These are phyloP conservation scores for Clostera curtula DNA, from an alignment of 2,888 invertebrate species.

Conservation along the genomic window DNA sequence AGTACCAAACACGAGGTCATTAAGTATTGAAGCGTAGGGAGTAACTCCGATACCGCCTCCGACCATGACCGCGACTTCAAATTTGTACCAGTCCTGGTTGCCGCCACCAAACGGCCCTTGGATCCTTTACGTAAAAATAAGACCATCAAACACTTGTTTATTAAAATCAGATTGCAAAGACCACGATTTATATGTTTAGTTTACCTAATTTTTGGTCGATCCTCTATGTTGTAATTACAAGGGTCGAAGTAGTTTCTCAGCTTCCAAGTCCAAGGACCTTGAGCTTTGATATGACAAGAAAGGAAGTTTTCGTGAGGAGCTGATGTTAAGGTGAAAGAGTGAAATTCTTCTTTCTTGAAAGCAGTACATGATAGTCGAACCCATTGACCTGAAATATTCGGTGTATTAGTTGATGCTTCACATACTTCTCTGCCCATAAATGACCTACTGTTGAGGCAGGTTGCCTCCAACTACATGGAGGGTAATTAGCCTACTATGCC, in stretches of 20 bases:
- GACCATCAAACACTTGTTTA: background rate
- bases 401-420: background rate
- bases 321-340: conserved; percentile 96
- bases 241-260: conserved; percentile 95
- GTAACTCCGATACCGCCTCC: conserved; percentile 98
- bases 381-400: conserved; percentile 83
- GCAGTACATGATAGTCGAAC: conserved; percentile 93
- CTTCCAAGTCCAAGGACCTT: conserved; percentile 98
- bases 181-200: conserved; percentile 8
- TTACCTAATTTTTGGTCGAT: conserved; percentile 85
- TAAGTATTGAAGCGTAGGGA: conserved; percentile 96
- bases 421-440: too few relatives aligned
- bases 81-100: conserved; percentile 99
- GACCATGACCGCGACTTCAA: conserved; percentile 98
- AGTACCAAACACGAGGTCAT: conserved; percentile 96
- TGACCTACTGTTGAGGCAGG: too few relatives aligned
- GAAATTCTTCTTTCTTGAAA: conserved; percentile 91
- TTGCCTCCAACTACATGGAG: too few relatives aligned
- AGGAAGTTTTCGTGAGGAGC: conserved; percentile 96
- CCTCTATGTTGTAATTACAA: conserved; percentile 90
- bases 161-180: conserved; percentile 3
- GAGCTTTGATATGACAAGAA: conserved; percentile 93
- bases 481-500: too few relatives aligned
- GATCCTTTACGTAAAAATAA: conserved; percentile 73
- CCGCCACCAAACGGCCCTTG: conserved; percentile 98